Percentiles rank a stretch among this genome's conserved stretches.
Evolutionary conservation across 30 jellyfish, hydroid and myxozoan species (phyloP).

Genomic region (Turritopsis rubra): DNA sequence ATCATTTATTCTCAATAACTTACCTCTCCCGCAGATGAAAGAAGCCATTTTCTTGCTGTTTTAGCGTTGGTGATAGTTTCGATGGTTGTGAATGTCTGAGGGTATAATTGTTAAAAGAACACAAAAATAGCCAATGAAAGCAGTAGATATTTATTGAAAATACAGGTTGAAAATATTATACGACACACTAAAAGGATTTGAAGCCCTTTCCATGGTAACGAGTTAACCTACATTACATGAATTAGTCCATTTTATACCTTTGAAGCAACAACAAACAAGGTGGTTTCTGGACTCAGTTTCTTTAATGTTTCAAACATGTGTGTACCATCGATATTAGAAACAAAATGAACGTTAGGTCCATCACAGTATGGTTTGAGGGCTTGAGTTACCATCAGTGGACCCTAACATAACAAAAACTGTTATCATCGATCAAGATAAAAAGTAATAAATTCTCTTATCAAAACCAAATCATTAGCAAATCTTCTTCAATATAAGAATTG

Average conservation of each 20-base stretch:
- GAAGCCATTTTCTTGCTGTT: conserved; percentile 87
- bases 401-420: conserved; percentile 26
- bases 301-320: conserved; percentile 86
- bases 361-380: conserved; percentile 88
- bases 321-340: conserved; percentile 98
- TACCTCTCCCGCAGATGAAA: conserved; percentile 63
- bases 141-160: background rate
- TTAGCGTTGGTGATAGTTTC: conserved; percentile 97
- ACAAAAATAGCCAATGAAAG: background rate
- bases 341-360: conserved; percentile 90
- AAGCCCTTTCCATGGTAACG: too few species aligned
- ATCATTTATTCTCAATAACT: too few species aligned
- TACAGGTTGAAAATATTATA: too few species aligned
- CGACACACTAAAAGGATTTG: too few species aligned
- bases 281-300: conserved; percentile 75
- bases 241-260: too few species aligned
- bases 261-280: conserved; percentile 93
- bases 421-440: background rate
- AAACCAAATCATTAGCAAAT: too few species aligned
- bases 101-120: background rate
- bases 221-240: too few species aligned
- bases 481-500: background rate
- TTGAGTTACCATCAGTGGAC: conserved; percentile 98
- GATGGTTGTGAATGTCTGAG: conserved; percentile 94
- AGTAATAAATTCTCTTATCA: background rate